Conservation (phyloP, 2,113 vertebrate species). For the Telmatochromis sp. region DNA sequence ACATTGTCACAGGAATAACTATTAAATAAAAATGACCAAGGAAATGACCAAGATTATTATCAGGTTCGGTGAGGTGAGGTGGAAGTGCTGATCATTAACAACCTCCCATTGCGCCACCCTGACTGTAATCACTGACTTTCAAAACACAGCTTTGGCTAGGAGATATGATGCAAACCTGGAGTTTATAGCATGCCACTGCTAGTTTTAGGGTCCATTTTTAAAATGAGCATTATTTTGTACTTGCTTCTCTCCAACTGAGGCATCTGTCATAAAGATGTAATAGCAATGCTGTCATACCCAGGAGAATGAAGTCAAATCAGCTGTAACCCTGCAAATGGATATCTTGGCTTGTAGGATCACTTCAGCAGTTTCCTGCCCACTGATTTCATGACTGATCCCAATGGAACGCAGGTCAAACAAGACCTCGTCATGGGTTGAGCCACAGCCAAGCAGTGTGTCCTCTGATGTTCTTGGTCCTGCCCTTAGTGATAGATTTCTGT, state of each 20-base stretch:
- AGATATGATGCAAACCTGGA: neutral
- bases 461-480: constrained; percentile 3
- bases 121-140: neutral
- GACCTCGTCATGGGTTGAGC: neutral
- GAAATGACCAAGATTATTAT: neutral
- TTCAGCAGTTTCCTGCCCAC: neutral
- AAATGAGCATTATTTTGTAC: neutral
- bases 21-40: neutral
- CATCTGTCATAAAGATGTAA: neutral
- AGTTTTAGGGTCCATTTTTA: neutral
- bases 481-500: neutral
- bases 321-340: neutral
- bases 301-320: constrained; percentile 6
- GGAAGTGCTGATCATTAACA: neutral
- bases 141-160: neutral
- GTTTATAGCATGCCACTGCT: neutral
- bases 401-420: constrained; percentile 22
- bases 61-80: neutral
- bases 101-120: neutral
- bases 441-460: neutral
- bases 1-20: neutral
- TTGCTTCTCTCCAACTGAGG: neutral
- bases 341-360: neutral
- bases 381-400: constrained; percentile 4
- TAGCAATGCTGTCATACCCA: neutral